Evolutionary conservation across 2,888 invertebrate genomes (phyloP).

Genomic region (Drosophila fulvimacula): DNA sequence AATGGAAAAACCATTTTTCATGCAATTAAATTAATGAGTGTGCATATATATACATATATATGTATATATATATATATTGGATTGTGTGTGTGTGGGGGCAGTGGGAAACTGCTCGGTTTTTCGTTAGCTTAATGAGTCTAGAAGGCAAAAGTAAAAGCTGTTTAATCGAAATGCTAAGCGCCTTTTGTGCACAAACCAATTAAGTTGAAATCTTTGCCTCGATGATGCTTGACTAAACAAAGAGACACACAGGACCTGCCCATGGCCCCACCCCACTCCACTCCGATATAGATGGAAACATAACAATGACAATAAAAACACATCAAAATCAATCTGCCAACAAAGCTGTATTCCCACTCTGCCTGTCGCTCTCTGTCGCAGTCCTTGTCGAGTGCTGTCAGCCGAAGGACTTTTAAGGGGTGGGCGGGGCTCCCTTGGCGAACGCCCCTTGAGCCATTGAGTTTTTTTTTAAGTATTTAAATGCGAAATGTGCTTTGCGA

Average conservation of each 20-base stretch:
- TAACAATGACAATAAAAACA: conserved; percentile 76
- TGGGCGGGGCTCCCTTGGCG: neutral
- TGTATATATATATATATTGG: neutral
- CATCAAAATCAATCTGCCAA: conserved; percentile 80
- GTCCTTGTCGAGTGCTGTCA: conserved; percentile 36
- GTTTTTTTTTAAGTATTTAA: conserved; percentile 70
- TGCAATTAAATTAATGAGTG: conserved; percentile 66
- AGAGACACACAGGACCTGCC: conserved; percentile 6
- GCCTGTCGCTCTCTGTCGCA: neutral
- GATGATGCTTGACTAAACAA: conserved; percentile 28
- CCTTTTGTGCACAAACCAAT: conserved; percentile 60
- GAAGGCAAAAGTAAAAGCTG: conserved; percentile 5
- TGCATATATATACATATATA: conserved; percentile 1
- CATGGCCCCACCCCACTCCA: neutral
- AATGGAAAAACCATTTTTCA: conserved; percentile 58
- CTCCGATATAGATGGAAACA: conserved; percentile 41
- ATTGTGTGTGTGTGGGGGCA: neutral
- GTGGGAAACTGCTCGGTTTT: neutral
- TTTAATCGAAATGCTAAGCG: conserved; percentile 42
- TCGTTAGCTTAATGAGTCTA: conserved; percentile 24
- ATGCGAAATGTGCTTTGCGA: conserved; percentile 52
- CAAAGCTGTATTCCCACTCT: conserved; percentile 32
- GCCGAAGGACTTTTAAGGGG: conserved; percentile 10
- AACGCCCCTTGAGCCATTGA: conserved; percentile 40
- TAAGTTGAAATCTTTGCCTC: conserved; percentile 74